Evolutionary conservation across 2,888 invertebrate species (phyloP), one percentile per base, ranked within the genome.

Genomic region (Calephelis perditalis): DNA sequence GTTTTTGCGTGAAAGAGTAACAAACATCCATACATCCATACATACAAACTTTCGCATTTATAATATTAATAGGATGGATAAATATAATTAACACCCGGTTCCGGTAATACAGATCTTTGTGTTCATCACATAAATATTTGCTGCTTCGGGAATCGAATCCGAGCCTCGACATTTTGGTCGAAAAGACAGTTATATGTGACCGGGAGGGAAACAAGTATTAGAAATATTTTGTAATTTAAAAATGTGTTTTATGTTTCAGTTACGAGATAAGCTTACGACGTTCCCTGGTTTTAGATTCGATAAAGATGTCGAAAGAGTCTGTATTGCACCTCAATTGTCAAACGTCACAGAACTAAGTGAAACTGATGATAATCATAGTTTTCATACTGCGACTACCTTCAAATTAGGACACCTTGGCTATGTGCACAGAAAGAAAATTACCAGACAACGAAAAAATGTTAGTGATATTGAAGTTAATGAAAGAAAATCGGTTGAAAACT

Each of bases 291-390:
- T 70, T 57, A 65, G 57, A 57, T 82, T 72, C 57, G 76, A 78
- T n/a, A 82, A 77, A 63, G 73, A 79, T 59, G 70, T 73, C 6
- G 65, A 71, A 1, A 74, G 71, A 44, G 74, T 85, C 1, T 77
- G 79, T 58, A 76, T 72, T 5, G 59, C 60, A 3, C 86, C 85
- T 0, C 73, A 78, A 9, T 68, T 86, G 5, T 81, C 86, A 0
- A 71, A 67, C n/a, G 80, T 88, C 0, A 71, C 76, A 0, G 86
- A 87, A 71, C 62, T 72, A 0, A 81, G 72, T 11, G 87, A 87
- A 63, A 59, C 63, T n/a, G 81, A 80, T 2, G 75, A 76, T 5
- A 68, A 65, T 15, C 69, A 68, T 11, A 76, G 73, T 61, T 57
- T 67, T 7, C 62, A 63, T 47, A 64, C 60, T 7, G 61, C 70